These are phyloP conservation scores for Hiodon alosoides DNA, from an alignment of 2,113 vertebrate species.

Conservation along the genomic window DNA sequence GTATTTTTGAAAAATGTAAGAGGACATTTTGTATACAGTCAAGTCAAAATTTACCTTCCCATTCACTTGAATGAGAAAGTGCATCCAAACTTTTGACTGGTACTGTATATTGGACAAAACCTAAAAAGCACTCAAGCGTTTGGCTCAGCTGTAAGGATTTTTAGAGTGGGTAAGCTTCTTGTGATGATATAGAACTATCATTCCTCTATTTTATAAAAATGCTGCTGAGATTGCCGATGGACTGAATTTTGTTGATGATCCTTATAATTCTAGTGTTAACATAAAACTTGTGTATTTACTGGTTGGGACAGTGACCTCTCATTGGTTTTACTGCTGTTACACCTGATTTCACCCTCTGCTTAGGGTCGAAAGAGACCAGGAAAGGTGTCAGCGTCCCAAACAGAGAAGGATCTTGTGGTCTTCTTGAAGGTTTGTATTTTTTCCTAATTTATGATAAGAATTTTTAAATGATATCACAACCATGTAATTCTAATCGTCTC, in stretches of 20 bases:
- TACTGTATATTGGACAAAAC: too few relatives aligned
- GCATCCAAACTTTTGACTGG: too few relatives aligned
- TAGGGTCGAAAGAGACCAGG: constrained; percentile 25
- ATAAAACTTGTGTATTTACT: background rate
- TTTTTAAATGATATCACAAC: background rate
- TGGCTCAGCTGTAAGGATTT: background rate
- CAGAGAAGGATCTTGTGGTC: constrained; percentile 26
- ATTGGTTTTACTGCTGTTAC: constrained; percentile 21
- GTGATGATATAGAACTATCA: too few relatives aligned
- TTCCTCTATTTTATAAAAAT: constrained; percentile 9
- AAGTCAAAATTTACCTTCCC: too few relatives aligned
- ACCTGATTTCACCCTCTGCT: constrained; percentile 28
- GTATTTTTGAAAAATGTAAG: too few relatives aligned
- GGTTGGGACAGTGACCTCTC: constrained; percentile 29
- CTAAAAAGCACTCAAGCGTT: too few relatives aligned
- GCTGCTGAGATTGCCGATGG: background rate
- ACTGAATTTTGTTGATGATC: background rate
- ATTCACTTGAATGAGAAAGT: too few relatives aligned
- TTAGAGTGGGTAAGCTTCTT: background rate
- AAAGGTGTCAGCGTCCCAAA: constrained; percentile 25
- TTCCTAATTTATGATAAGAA: background rate
- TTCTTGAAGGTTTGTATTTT: constrained; percentile 30
- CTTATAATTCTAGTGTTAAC: background rate
- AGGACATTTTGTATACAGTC: too few relatives aligned
- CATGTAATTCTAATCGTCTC: background rate